These are phyloP conservation scores for Kryptopterus vitreolus DNA, from an alignment of 2,797 vertebrate genomes.

Conservation along the genomic window DNA sequence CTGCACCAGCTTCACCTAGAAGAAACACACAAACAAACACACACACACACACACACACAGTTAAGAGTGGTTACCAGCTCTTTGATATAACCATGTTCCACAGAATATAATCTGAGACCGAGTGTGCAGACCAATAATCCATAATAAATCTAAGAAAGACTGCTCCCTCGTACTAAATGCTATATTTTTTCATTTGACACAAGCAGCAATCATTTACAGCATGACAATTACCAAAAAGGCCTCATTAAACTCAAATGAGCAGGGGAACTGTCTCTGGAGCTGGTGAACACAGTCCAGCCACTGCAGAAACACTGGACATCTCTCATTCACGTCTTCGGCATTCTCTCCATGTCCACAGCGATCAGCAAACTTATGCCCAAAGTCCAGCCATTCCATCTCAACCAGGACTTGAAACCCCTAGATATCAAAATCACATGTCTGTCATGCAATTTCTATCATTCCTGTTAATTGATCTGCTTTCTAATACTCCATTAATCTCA, in stretches of 20 bases:
- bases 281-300: conserved; percentile 99
- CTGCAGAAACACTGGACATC: conserved; percentile 96
- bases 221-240: conserved; percentile 87
- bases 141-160: background rate
- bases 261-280: conserved; percentile 98
- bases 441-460: background rate
- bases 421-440: background rate
- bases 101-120: background rate
- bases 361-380: conserved; percentile 97
- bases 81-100: background rate
- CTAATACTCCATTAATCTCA: background rate
- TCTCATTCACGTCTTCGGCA: conserved; percentile 93
- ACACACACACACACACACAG: conserved; percentile 31
- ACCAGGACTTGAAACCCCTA: conserved; percentile 97
- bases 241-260: conserved; percentile 98
- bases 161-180: background rate
- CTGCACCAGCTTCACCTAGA: conserved; percentile 96
- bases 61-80: background rate
- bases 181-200: background rate
- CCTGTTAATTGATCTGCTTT: background rate
- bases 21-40: conserved; percentile 23
- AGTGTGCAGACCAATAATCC: background rate
- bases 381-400: conserved; percentile 97
- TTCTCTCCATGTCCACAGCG: conserved; percentile 96
- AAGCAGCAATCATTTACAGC: background rate